These are phyloP conservation scores for Diachrysia chrysitis DNA, from an alignment of 2,888 invertebrate species.

Conservation along the genomic window DNA sequence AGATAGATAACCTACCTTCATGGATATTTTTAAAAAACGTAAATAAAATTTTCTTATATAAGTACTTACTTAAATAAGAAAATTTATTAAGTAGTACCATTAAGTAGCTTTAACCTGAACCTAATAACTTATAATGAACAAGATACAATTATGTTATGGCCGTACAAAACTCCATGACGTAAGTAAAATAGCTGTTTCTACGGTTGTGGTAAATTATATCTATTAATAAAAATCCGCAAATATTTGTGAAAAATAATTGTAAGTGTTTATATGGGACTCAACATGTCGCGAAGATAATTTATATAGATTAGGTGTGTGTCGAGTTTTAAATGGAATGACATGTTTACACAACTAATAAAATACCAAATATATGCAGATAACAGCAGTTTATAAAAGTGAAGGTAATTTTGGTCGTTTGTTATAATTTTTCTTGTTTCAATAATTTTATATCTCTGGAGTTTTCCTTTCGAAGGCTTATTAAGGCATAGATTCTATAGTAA, in stretches of 20 bases:
- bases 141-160: no score
- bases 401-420: constrained; percentile 21
- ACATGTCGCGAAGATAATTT: constrained; percentile 66
- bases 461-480: constrained; percentile 30
- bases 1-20: no score
- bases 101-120: no score
- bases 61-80: no score
- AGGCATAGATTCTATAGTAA: constrained; percentile 30
- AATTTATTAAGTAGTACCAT: no score
- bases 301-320: constrained; percentile 56
- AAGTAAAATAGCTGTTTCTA: constrained; percentile 17
- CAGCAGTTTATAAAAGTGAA: constrained; percentile 29
- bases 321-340: constrained; percentile 71
- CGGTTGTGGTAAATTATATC: constrained; percentile 6
- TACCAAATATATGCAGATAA: constrained; percentile 51
- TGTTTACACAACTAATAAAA: constrained; percentile 67
- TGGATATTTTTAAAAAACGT: no score
- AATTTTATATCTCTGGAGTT: constrained; percentile 29
- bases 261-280: constrained; percentile 59
- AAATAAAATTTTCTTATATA: no score
- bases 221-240: constrained; percentile 49
- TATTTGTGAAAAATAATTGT: constrained; percentile 55
- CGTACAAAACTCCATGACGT: constrained; percentile 12
- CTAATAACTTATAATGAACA: no score
- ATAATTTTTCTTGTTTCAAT: constrained; percentile 32